Evolutionary conservation across 2,888 invertebrate species (phyloP), one percentile per base, ranked within the genome.

Genomic region (Drosophila stalkeri): DNA sequence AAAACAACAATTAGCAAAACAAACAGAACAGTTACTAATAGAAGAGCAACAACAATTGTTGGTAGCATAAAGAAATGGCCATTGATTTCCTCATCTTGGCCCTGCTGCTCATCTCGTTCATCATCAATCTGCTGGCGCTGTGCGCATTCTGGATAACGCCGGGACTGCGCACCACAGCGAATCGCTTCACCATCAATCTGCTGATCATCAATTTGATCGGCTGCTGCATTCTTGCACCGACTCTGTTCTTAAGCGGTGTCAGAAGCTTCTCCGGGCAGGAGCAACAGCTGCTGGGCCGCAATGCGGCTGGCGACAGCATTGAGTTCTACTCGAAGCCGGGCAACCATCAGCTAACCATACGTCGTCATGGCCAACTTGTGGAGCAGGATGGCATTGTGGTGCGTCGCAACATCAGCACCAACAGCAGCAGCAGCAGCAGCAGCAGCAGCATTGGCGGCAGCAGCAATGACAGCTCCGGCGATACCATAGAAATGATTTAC

Each of bases 71-170:
- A 77, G 79, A 80, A 70, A 93, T 93, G 93, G 92, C 93, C 85
- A 92, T 93, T 90, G 93, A 93, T 89, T 92, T 93, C 75, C 90
- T 93, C 72, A 93, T 93, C 88, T 90, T 93, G 86, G 91, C 89
- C 82, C 89, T 93, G 90, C 90, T 93, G 82, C 87, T 93, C 80
- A 86, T 93, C 84, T 93, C 93, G 79, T 92, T 93, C 76, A 82
- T 91, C 80, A 92, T 92, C 71, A 93, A 93, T 87, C 81, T 93
- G 71, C 83, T 93, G 87, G 93, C 93, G 71, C 86, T 93, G 81
- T 92, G 93, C 81, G 93, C 93, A 69, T 93, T 93, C 77, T 93
- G 93, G 93, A 92, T 93, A 81, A 93, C 93, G 75, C 93, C 93
- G 61, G 92, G 92, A 72, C 82, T 93, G 74, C 92, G 93, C 80